These are phyloP conservation scores for Tragelaphus imberbis DNA, from an alignment of 2,113 vertebrate genomes.

Conservation along the genomic window DNA sequence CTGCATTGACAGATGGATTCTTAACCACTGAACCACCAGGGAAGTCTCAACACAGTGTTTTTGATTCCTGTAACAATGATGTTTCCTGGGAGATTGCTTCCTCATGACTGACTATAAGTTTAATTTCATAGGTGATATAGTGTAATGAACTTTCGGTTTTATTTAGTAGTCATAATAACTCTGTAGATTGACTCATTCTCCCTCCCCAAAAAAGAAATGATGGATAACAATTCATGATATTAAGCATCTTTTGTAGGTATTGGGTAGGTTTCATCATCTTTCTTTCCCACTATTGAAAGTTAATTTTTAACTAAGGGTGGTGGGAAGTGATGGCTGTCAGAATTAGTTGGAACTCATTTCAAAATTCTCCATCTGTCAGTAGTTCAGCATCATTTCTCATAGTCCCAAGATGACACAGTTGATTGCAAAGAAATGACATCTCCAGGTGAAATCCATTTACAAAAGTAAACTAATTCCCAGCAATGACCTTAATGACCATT, in stretches of 20 bases:
- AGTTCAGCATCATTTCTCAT: slow-evolving; percentile 46
- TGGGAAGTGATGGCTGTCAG: slow-evolving; percentile 67
- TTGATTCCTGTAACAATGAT: not conserved
- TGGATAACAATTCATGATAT: slow-evolving; percentile 40
- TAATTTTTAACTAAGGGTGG: slow-evolving; percentile 55
- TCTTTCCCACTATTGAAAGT: slow-evolving; percentile 44
- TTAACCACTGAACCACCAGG: not conserved
- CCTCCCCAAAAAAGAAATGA: slow-evolving; percentile 32
- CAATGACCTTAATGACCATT: slow-evolving; percentile 23
- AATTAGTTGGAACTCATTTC: slow-evolving; percentile 63
- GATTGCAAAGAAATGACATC: slow-evolving; percentile 48
- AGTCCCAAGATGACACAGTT: slow-evolving; percentile 42
- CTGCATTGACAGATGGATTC: not conserved
- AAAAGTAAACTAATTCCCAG: slow-evolving; percentile 28
- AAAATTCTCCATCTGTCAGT: slow-evolving; percentile 66
- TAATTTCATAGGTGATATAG: not conserved
- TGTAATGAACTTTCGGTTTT: slow-evolving; percentile 5
- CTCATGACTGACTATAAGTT: not conserved
- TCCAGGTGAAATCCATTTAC: slow-evolving; percentile 67
- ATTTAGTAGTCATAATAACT: slow-evolving; percentile 35
- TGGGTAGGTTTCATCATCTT: slow-evolving; percentile 33
- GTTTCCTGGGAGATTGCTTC: not conserved
- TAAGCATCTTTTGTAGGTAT: slow-evolving; percentile 49
- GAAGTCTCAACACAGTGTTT: not conserved
- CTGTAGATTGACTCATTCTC: not conserved